Evolutionary conservation across 1,140 invertebrate species (phyloP), one percentile per base, ranked within the genome.

Genomic region (Microplitis mediator): DNA sequence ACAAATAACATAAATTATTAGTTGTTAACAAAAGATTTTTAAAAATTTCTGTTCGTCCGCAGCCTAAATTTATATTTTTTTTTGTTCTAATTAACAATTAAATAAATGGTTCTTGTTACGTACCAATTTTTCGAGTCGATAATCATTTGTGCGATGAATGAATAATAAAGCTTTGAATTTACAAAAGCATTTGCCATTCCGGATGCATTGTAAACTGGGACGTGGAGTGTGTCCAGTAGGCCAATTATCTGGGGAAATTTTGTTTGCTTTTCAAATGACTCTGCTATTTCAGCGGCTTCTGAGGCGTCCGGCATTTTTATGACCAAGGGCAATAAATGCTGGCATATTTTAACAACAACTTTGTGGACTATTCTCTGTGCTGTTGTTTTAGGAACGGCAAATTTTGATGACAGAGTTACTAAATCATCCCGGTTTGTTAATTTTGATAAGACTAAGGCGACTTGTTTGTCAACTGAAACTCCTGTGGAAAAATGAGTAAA

Each of bases 321-420:
- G 16, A 76, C 51, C 58, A 60, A 32, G 2, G 76, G 71, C n/a
- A 82, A 62, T 32, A 82, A 56, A 52, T 80, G 74, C 60, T 73
- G 79, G 50, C 78, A 79, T 34, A 80, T 23, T 8, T 72, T 77
- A 23, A 71, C 34, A 8, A 82, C 69, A 4, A 71, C 69, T 77
- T 78, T 80, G 50, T 80, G 76, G 4, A 82, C 45, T 39, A 77
- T 73, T 67, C 79, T 80, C 50, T 80, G 77, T 14, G 79, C 78
- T 16, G 79, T 79, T 4, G 78, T 78, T 73, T 80, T 79, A 36
- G 80, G 75, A n/a, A 80, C 71, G 32, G 78, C 76, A 73, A 79
- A 79, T 73, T 76, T 82, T 39, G 61, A 75, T 1, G 79, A 81
- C 2, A 81, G 73, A 11, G 63, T 70, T 23, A 61, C 54, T 61